Evolutionary conservation across 2,888 invertebrate genomes (phyloP).

Genomic region (Brachyopa scutellaris): DNA sequence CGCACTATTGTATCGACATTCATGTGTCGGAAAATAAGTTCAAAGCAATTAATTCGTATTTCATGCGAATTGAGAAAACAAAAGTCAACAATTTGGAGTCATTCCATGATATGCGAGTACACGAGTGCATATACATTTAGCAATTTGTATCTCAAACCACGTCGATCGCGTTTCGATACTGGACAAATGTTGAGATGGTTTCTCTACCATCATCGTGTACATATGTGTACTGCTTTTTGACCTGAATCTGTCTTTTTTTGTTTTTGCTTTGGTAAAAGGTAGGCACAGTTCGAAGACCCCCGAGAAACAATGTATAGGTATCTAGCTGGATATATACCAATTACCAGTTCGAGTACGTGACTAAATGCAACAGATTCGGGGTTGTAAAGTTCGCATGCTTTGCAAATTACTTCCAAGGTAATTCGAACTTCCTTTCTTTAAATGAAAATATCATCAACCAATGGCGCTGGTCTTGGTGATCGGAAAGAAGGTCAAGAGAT

Average conservation of each 20-base stretch:
- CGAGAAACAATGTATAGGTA: conserved; percentile 16
- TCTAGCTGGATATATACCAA: not conserved
- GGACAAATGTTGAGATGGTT: conserved; percentile 25
- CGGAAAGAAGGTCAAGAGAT: conserved; percentile 38
- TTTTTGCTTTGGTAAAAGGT: not conserved
- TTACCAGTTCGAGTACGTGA: conserved; percentile 33
- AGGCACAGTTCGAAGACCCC: conserved; percentile 8
- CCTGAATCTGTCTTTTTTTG: conserved; percentile 42
- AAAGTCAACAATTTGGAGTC: not conserved
- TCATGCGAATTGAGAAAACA: conserved; percentile 3
- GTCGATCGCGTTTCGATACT: conserved; percentile 41
- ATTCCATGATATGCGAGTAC: too few species aligned
- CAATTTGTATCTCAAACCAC: conserved; percentile 32
- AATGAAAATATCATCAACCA: conserved; percentile 7
- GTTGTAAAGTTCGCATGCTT: not conserved
- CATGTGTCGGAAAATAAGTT: conserved; percentile 62
- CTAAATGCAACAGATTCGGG: conserved; percentile 5
- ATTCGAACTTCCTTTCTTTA: conserved; percentile 46
- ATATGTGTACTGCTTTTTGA: conserved; percentile 11
- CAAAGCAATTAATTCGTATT: conserved; percentile 61
- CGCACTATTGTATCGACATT: conserved; percentile 37
- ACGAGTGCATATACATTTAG: conserved; percentile 5
- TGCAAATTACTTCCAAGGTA: conserved; percentile 61
- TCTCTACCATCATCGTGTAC: conserved; percentile 3
- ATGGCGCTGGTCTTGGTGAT: not conserved